These are phyloP conservation scores for Arvicanthis niloticus DNA, from an alignment of 2,113 vertebrate species.

Conservation along the genomic window DNA sequence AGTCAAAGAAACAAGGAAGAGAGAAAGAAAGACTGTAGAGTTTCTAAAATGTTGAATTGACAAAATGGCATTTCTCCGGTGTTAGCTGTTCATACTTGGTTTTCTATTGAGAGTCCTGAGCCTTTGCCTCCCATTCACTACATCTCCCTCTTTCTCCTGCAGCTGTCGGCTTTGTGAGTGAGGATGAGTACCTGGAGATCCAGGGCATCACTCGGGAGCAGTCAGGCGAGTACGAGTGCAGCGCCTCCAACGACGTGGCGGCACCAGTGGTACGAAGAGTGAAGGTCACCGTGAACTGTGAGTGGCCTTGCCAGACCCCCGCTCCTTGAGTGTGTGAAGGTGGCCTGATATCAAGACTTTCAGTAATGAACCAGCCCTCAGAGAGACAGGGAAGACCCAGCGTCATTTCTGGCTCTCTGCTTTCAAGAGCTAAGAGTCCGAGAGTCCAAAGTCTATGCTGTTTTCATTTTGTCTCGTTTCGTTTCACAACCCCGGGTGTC, in stretches of 20 bases:
- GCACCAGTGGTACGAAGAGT: slow-evolving; percentile 92
- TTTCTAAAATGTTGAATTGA: neutral
- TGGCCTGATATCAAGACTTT: fast-evolving
- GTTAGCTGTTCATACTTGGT: neutral
- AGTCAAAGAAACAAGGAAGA: too few species aligned
- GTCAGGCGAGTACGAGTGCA: slow-evolving; percentile 96
- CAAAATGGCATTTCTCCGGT: neutral
- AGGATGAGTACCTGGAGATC: slow-evolving; percentile 97
- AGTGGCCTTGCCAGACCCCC: slow-evolving; percentile 74
- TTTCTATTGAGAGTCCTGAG: neutral
- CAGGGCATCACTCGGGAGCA: slow-evolving; percentile 93
- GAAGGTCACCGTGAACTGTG: slow-evolving; percentile 97
- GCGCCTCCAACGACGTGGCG: slow-evolving; percentile 95
- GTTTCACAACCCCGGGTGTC: neutral
- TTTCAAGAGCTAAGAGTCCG: neutral
- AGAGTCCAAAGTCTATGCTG: neutral
- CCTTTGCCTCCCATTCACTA: neutral
- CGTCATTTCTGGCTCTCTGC: neutral
- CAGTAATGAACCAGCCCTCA: neutral
- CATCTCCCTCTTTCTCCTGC: neutral
- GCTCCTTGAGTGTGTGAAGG: fast-evolving
- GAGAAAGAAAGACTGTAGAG: fast-evolving
- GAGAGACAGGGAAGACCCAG: too few species aligned
- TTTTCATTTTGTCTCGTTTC: neutral
- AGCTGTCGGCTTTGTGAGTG: slow-evolving; percentile 93